A percentile compares a stretch with the other conserved stretches of the same genome.
These are phyloP conservation scores for Acanthoscelides obtectus DNA, from an alignment of 2,888 invertebrate species.

Conservation along the genomic window DNA sequence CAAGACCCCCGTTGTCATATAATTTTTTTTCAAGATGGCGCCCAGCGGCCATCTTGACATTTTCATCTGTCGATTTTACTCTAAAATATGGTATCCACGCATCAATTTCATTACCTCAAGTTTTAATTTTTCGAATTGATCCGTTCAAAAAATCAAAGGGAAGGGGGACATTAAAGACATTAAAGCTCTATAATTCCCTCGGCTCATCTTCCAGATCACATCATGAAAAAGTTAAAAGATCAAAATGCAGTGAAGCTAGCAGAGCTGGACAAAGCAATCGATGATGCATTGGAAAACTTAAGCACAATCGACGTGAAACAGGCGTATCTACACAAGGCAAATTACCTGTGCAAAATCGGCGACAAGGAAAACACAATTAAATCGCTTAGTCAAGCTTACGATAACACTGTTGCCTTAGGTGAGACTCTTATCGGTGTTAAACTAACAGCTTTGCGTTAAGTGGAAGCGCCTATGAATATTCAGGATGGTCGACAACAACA, in stretches of 20 bases:
- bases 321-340: slow-evolving; percentile 41
- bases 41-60: too few relatives aligned
- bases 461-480: background rate
- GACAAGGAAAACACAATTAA: slow-evolving; percentile 39
- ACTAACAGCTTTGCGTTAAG: background rate
- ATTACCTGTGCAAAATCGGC: slow-evolving; percentile 45
- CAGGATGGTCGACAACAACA: too few relatives aligned
- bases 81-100: too few relatives aligned
- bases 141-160: too few relatives aligned
- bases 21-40: too few relatives aligned
- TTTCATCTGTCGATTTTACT: too few relatives aligned
- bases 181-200: too few relatives aligned
- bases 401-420: slow-evolving; percentile 37
- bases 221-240: slow-evolving; percentile 28
- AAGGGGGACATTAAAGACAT: too few relatives aligned
- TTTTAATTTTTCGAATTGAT: too few relatives aligned
- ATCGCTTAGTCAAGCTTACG: slow-evolving; percentile 36
- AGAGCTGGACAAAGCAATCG: slow-evolving; percentile 30
- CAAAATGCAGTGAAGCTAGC: slow-evolving; percentile 29
- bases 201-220: background rate
- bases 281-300: slow-evolving; percentile 27
- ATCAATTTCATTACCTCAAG: too few relatives aligned
- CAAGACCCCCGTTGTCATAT: too few relatives aligned
- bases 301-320: slow-evolving; percentile 29
- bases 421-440: background rate